These are phyloP conservation scores for Ceratitis capitata DNA, from an alignment of 1,140 invertebrate species.

Conservation along the genomic window DNA sequence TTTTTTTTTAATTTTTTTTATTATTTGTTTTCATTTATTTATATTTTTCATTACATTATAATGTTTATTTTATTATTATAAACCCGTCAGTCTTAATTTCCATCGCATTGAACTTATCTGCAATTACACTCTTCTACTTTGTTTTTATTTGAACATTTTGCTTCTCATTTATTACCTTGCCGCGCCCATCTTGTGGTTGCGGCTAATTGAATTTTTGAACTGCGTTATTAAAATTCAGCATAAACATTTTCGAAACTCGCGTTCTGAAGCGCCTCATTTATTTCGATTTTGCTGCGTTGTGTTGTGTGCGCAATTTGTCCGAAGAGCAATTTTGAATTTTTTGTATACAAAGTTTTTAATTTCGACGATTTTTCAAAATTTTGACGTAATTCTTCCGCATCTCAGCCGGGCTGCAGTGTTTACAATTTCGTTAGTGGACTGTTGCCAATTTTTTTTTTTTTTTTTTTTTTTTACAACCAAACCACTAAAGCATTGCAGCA, in stretches of 20 bases:
- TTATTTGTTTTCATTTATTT: too few relatives aligned
- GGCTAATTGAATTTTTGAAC: slow-evolving; percentile 2
- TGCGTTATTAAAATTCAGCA: background rate
- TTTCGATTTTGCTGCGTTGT: background rate
- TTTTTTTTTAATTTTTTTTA: background rate
- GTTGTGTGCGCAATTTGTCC: background rate
- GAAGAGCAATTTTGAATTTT: background rate
- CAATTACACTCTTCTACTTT: background rate
- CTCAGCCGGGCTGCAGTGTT: background rate
- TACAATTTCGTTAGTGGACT: background rate
- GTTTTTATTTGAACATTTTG: background rate
- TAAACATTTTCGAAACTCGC: background rate
- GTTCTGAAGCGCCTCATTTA: slow-evolving; percentile 5
- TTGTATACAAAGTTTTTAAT: background rate
- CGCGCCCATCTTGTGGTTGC: background rate
- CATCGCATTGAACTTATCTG: too few relatives aligned
- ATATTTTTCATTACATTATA: too few relatives aligned
- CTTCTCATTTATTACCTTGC: background rate
- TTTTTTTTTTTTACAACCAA: too few relatives aligned
- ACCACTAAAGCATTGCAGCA: too few relatives aligned
- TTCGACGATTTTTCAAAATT: background rate
- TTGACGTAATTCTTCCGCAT: background rate
- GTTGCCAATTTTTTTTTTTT: background rate
- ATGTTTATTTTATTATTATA: too few relatives aligned
- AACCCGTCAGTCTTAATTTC: too few relatives aligned